Base-by-base conservation (phyloP, 2,113 vertebrate species). In the Cinclus mexicanus region DNA sequence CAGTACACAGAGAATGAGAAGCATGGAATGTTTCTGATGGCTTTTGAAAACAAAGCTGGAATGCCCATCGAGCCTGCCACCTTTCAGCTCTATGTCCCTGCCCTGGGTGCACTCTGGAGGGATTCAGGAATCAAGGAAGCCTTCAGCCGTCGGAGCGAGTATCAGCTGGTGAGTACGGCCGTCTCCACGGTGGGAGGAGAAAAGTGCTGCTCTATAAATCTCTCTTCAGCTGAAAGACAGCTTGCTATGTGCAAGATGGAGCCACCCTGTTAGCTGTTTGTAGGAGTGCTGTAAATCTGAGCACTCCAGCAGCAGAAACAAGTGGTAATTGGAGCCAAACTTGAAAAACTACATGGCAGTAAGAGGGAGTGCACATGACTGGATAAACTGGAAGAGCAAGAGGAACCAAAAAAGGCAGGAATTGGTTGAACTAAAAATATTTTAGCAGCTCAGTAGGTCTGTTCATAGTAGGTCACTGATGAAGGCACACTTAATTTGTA, bases 21-120 rank as follows among this genome's bases (percentile, higher is more conserved):
- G 97, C 99, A 99, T 11, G 99, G 99, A 19, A 99, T 99, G 99
- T 99, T 99, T 97, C 97, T 99, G 96, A 99, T 99, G 99, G 99
- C 99, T 79, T 99, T 99, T 69, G 99, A 99, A 93, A 99, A 98
- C 81, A 98, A 98, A 47, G 98, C 98, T 6, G 99, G 99, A 23
- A 97, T 98, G 95, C 97, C 98, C 12, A 97, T 99, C 33, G 99
- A 99, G 96, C 99, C 99, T 8, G 97, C 98, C 70, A 98, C 99
- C 90, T 99, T 99, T 93, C 99, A 99, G 97, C 98, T 99, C 23
- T 99, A 99, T 1, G 99, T 99, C 26, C 99, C 98, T 3, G 99
- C 99, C 0, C 98, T 99, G 96, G 97, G 97, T 0, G 98, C 98
- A 0, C 98, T 99, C 41, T 99, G 99, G 99, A 97, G 97, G 21